These are phyloP conservation scores for Gallinago stenura DNA, from an alignment of 2,797 vertebrate genomes.

Conservation along the genomic window DNA sequence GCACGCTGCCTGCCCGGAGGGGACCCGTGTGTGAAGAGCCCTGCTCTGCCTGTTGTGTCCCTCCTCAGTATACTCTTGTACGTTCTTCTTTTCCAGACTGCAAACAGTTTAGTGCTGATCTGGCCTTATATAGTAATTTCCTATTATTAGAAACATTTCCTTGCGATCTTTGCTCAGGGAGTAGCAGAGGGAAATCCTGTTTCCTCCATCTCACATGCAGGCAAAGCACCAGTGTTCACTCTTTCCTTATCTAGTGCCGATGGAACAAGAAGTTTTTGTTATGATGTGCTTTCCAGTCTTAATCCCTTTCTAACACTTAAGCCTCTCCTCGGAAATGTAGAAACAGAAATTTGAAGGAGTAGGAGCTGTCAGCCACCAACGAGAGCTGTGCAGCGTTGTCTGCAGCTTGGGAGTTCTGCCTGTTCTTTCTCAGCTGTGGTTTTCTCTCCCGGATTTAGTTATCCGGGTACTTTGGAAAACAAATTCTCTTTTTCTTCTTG, in stretches of 20 bases:
- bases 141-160: constrained; percentile 78
- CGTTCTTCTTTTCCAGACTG: constrained; percentile 54
- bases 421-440: background rate
- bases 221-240: constrained; percentile 24
- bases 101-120: constrained; percentile 64
- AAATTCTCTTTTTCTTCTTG: background rate
- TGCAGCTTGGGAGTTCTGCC: background rate
- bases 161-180: constrained; percentile 73
- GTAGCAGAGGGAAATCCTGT: constrained; percentile 76
- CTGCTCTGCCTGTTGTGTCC: background rate
- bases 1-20: background rate
- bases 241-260: constrained; percentile 20
- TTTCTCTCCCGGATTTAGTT: background rate
- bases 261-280: constrained; percentile 53
- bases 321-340: constrained; percentile 35
- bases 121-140: constrained; percentile 79
- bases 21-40: background rate
- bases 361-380: background rate
- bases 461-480: background rate
- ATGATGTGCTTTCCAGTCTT: background rate
- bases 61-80: background rate
- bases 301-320: constrained; percentile 44
- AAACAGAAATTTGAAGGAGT: background rate
- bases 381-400: background rate
- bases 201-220: constrained; percentile 66